Base-by-base conservation (phyloP, 2,113 vertebrate genomes). In the Carlito syrichta region DNA sequence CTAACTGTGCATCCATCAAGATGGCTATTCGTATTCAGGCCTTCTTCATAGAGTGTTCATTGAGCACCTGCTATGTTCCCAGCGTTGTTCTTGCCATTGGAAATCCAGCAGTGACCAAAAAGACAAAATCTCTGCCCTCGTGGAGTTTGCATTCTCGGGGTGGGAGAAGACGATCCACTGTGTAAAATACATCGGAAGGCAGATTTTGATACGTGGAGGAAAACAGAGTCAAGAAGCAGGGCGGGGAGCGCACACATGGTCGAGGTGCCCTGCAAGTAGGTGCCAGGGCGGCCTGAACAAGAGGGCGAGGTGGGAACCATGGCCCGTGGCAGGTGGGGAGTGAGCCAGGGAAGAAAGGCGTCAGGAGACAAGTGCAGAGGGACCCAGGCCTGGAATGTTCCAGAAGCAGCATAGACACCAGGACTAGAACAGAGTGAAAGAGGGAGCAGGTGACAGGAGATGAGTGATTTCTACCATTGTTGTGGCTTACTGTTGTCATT, bases 221-320 rank as follows among this genome's bases (percentile, higher is more conserved):
- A 63, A 87, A 78, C 6, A 62, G 83, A 87, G 11, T 1, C 35
- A 73, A 89, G 30, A 52, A 77, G 48, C 5, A 5, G 45, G 38
- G 45, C 0, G 78, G 25, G 22, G 1, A 54, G 45, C 6, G 3
- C 20, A n/a, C 77, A 77, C n/a, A 68, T 1, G 43, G 5, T 0
- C 68, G 22, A 88, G 22, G 35, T 13, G 4, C 69, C 8, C 10
- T 48, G 2, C 32, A 43, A 69, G 50, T 1, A 43, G 27, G 16
- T 54, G 69, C 35, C 17, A 8, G 13, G 2, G 56, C n/a, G 52
- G 27, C 50, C 48, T 12, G 9, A 71, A 69, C 25, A 54, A 52
- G 68, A 50, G 8, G 7, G 11, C 30, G 63, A 89, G 66, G 48
- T 76, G 22, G 63, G 40, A 86, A 73, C 56, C 69, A 48, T 86